Base-by-base conservation (phyloP, 1,140 invertebrate species). In the Drosophila mojavensis region DNA sequence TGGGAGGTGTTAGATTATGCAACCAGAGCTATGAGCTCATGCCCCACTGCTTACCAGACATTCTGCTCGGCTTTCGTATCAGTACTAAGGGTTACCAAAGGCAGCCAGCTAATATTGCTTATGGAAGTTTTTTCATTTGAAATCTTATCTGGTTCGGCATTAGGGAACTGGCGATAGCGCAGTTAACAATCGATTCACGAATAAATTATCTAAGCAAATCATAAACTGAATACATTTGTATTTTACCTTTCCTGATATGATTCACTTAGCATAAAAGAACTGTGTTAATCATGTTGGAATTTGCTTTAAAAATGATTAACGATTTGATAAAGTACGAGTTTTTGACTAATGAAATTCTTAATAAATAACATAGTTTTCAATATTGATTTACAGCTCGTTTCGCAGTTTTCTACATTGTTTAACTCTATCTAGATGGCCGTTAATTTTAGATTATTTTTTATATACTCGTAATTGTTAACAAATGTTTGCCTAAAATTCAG, bases 401-500 rank as follows among this genome's bases (percentile, higher is more conserved):
- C 67, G 75, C 83, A 85, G 82, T 70, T 82, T 73, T 51, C 53
- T 17, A 48, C 28, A 56, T 43, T 70, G 63, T 28, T 67, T 67
- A 70, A 69, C 41, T 59, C 54, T 47, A 70, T 53, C 68, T 78
- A 69, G 33, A 39, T 69, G 64, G 39, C 65, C 71, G 55, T 9
- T 69, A 71, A 77, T 55, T 58, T 64, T 67, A 58, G 65, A 47
- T 45, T 60, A 61, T 75, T 60, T 60, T 75, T 60, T 64, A 74
- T 50, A 67, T 63, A 63, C 51, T 55, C 65, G 54, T 77, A 74
- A 77, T 65, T 86, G 51, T 77, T 79, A 47, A 70, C 67, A 70
- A 83, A 71, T 60, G 71, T 74, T 77, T 74, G 79, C 79, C 84
- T 76, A 86, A 86, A 86, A 88, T 86, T 86, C 83, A 86, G 83